A percentile compares a stretch with the other conserved stretches of the same genome.
Conservation (phyloP, 2,113 vertebrate genomes). For the Charina bottae region DNA sequence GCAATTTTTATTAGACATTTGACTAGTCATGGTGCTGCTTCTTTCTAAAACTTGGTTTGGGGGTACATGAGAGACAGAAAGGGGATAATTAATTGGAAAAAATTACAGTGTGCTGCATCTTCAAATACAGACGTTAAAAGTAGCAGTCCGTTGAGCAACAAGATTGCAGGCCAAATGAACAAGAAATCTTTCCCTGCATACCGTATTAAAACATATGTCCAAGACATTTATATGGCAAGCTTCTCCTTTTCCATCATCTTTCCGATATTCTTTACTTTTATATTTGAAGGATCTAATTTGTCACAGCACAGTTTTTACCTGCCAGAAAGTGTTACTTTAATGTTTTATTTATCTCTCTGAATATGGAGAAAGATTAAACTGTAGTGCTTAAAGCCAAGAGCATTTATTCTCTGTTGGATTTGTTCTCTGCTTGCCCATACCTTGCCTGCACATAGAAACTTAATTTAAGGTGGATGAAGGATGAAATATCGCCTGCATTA, state of each 20-base stretch:
- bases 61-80: not conserved
- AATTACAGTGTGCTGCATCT: not conserved
- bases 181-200: constrained; percentile 62
- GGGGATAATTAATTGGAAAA: not conserved
- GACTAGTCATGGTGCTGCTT: too few relatives aligned
- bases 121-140: constrained; percentile 42
- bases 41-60: not conserved
- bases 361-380: constrained; percentile 23
- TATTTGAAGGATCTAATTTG: constrained; percentile 62
- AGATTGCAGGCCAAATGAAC: constrained; percentile 55
- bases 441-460: fast-evolving
- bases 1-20: not conserved
- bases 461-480: not conserved
- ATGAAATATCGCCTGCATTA: fast-evolving
- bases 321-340: constrained; percentile 57
- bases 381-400: constrained; percentile 4
- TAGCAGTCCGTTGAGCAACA: constrained; percentile 57
- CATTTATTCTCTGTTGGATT: not conserved
- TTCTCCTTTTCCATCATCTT: constrained; percentile 46
- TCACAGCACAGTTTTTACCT: constrained; percentile 46
- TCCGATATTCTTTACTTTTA: constrained; percentile 39
- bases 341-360: constrained; percentile 47
- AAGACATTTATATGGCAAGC: constrained; percentile 54
- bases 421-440: not conserved
- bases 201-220: constrained; percentile 62